Conservation (phyloP, 2,113 vertebrate species). For the Centropus unirufus region DNA sequence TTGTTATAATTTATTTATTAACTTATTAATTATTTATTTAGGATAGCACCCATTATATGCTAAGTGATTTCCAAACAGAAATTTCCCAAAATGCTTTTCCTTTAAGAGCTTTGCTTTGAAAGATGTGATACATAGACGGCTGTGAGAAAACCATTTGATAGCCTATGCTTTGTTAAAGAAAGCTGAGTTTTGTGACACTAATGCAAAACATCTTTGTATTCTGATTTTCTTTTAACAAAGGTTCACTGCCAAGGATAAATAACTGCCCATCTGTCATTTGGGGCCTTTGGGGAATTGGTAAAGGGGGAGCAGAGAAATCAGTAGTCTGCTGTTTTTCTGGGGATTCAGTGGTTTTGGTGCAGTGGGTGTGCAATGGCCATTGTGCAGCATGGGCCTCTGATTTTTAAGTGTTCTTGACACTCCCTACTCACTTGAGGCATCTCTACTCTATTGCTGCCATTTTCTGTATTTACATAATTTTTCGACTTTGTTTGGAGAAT, state of each 20-base stretch:
- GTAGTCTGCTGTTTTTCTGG: neutral
- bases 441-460: neutral
- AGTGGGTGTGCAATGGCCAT: neutral
- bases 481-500: neutral
- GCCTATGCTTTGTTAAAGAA: neutral
- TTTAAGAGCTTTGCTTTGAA: constrained; percentile 13
- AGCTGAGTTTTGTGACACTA: constrained; percentile 4
- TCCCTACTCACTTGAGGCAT: neutral
- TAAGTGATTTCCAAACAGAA: constrained; percentile 47
- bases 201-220: constrained; percentile 47
- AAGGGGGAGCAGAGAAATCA: constrained; percentile 23
- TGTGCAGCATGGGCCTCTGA: neutral
- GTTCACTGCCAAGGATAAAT: constrained; percentile 34
- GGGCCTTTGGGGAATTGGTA: constrained; percentile 25
- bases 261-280: constrained; percentile 63
- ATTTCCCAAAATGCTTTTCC: constrained; percentile 44
- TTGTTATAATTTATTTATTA: constrained; percentile 61
- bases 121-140: neutral
- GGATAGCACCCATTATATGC: constrained; percentile 59
- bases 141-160: neutral
- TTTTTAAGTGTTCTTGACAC: neutral
- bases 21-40: constrained; percentile 55
- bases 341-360: constrained; percentile 21
- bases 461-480: neutral
- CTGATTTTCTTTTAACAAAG: constrained; percentile 53